Evolutionary conservation across 2,888 invertebrate genomes (phyloP).

Genomic region (Dasypogon diadema): DNA sequence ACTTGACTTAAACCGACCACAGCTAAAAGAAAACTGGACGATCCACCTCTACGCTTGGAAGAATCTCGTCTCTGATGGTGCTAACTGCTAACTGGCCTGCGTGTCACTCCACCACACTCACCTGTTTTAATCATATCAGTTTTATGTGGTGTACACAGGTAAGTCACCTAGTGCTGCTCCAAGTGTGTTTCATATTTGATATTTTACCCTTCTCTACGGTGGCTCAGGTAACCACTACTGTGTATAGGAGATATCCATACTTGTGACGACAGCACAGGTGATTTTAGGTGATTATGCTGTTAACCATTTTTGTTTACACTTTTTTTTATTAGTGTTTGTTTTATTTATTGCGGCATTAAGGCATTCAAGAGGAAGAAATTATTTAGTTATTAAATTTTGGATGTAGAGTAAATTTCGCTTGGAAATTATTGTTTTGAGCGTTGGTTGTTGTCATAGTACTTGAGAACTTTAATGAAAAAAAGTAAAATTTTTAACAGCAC

Average conservation of each 20-base stretch:
- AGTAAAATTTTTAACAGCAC: too few species aligned
- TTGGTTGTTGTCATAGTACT: too few species aligned
- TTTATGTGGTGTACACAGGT: constrained; percentile 14
- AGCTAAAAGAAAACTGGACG: constrained; percentile 49
- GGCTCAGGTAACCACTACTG: background rate
- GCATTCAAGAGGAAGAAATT: too few species aligned
- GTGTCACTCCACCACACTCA: constrained; percentile 43
- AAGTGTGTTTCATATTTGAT: too few species aligned
- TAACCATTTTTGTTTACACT: background rate
- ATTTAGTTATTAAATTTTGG: too few species aligned
- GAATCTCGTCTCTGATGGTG: constrained; percentile 8
- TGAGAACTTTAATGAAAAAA: too few species aligned
- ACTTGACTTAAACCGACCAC: constrained; percentile 24
- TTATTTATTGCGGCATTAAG: too few species aligned
- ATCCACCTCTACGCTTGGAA: constrained; percentile 38
- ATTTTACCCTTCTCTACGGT: background rate
- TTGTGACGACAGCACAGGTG: constrained; percentile 23
- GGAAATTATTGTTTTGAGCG: too few species aligned
- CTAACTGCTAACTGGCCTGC: constrained; percentile 22
- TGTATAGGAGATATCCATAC: background rate
- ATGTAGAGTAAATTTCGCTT: too few species aligned
- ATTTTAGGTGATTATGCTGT: constrained; percentile 22
- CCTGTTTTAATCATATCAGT: constrained; percentile 16
- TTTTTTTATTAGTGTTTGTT: too few species aligned
- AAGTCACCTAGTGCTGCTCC: constrained; percentile 17